Conservation (phyloP, 1,140 invertebrate species). For the Drosophila kohkoa region DNA sequence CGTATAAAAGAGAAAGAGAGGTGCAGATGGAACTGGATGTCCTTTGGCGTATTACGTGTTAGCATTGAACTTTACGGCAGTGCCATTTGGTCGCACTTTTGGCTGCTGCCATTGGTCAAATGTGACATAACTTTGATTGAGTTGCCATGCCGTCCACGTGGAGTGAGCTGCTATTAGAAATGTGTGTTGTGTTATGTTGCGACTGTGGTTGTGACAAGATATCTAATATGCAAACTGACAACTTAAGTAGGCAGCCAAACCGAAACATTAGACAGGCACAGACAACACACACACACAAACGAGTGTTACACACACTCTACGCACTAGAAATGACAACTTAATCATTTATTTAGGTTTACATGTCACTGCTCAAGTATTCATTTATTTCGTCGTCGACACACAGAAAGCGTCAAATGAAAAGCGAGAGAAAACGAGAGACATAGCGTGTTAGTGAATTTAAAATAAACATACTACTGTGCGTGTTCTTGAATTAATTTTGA, state of each 20-base stretch:
- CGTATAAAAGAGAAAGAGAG: constrained; percentile 10
- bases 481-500: constrained; percentile 6
- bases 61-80: constrained; percentile 53
- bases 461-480: constrained; percentile 12
- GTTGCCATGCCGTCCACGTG: constrained; percentile 20
- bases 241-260: constrained; percentile 74
- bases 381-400: constrained; percentile 54
- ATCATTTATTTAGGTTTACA: constrained; percentile 81
- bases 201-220: background rate
- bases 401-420: background rate
- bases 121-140: constrained; percentile 79
- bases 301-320: constrained; percentile 2
- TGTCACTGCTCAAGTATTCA: constrained; percentile 81
- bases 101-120: constrained; percentile 24
- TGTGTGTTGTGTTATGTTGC: constrained; percentile 16
- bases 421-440: background rate
- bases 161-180: constrained; percentile 36
- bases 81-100: constrained; percentile 27
- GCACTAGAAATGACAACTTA: constrained; percentile 72
- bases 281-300: constrained; percentile 35
- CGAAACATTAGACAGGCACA: constrained; percentile 65
- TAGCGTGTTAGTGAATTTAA: constrained; percentile 14
- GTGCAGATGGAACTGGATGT: constrained; percentile 10
- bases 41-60: constrained; percentile 16
- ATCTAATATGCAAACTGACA: constrained; percentile 78